Conservation (phyloP, 2,797 vertebrate species). For the Sparus aurata region DNA sequence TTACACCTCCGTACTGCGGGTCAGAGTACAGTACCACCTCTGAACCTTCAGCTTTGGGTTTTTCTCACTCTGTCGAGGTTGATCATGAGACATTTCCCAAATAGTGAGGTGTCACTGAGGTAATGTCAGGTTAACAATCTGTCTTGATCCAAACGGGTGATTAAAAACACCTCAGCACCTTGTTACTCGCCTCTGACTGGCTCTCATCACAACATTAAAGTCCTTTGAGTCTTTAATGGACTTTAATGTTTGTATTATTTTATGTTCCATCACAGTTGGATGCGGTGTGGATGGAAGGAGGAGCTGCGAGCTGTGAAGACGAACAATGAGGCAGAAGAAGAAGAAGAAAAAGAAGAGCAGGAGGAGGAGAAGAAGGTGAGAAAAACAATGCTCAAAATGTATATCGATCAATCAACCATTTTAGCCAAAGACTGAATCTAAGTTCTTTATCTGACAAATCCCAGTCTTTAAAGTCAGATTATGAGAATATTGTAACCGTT, state of each 20-base stretch:
- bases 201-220: not conserved
- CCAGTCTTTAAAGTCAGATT: not conserved
- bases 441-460: not conserved
- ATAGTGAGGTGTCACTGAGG: conserved; percentile 18
- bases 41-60: conserved; percentile 7
- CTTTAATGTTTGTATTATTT: not conserved
- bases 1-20: not conserved
- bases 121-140: not conserved
- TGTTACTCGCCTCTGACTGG: not conserved
- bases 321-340: conserved; percentile 15
- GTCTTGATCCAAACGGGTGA: not conserved
- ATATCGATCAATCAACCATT: not conserved
- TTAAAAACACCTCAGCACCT: conserved; percentile 3
- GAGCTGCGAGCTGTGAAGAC: conserved; percentile 6
- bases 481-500: not conserved
- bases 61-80: conserved; percentile 21
- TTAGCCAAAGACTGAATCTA: not conserved
- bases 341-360: not conserved
- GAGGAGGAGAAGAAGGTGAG: not conserved
- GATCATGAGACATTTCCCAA: conserved; percentile 14
- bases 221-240: no score
- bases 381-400: not conserved
- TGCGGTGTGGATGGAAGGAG: not conserved
- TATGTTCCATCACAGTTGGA: not conserved
- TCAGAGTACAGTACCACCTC: not conserved